phyloP scores from a whole-genome alignment of 2,113 vertebrate species.

The Jacana jacana region DNA sequence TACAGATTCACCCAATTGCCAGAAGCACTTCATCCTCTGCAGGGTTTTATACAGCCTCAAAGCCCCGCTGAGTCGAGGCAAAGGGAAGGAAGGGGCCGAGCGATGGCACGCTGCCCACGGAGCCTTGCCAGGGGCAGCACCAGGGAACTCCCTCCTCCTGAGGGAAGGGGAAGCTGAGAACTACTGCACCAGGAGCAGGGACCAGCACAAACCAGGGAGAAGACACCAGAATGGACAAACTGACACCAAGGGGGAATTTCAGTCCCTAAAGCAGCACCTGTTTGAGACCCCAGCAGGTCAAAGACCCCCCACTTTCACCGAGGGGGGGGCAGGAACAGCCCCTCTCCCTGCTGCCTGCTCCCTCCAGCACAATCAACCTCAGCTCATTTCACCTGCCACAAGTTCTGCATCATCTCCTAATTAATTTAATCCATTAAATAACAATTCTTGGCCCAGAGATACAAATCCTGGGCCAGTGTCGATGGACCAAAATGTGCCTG shows the following conservation, averaged over 20 bases:
- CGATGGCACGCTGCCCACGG: accelerated
- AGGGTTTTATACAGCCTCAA: background rate
- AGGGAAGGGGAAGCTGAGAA: background rate
- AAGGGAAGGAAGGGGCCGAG: background rate
- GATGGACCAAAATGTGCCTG: background rate
- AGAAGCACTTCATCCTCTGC: background rate
- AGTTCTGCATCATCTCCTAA: background rate
- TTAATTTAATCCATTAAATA: slow-evolving; percentile 12
- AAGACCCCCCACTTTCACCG: background rate
- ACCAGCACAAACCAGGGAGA: background rate
- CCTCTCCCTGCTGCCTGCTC: background rate
- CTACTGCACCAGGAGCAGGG: background rate
- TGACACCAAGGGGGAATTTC: background rate
- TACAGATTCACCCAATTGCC: background rate
- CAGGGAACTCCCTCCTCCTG: background rate
- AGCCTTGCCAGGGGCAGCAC: background rate
- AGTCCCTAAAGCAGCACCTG: background rate
- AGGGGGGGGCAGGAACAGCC: accelerated
- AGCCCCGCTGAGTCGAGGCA: background rate
- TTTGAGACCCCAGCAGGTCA: background rate
- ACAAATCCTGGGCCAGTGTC: background rate
- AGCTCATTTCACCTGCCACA: background rate
- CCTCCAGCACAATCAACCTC: background rate
- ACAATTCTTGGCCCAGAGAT: background rate
- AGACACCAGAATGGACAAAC: accelerated